Evolutionary conservation across 2,888 invertebrate species (phyloP).

Genomic region (Junonia oenone): DNA sequence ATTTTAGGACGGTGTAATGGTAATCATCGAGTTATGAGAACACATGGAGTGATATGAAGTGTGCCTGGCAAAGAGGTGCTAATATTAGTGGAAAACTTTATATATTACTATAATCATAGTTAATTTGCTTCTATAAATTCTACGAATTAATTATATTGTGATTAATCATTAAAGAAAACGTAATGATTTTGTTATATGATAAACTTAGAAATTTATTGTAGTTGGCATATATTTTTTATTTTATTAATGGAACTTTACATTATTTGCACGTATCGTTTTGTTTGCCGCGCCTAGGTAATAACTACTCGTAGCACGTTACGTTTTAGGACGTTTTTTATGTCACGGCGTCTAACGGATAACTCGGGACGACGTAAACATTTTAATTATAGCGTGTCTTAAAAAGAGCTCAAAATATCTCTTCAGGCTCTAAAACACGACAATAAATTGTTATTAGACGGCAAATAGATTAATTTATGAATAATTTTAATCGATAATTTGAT

Average conservation of each 20-base stretch:
- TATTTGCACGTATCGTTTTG: slow-evolving; percentile 1
- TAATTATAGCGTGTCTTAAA: background rate
- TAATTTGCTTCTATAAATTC: background rate
- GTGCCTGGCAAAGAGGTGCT: background rate
- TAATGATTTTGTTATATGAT: background rate
- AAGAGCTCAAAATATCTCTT: background rate
- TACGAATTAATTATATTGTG: background rate
- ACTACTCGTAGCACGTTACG: slow-evolving; percentile 3
- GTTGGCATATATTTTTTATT: slow-evolving; percentile 1
- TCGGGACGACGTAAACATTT: background rate
- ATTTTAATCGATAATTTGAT: background rate
- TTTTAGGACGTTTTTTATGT: slow-evolving; percentile 7
- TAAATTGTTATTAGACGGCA: background rate
- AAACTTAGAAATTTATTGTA: background rate
- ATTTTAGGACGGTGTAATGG: background rate
- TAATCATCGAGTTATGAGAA: no score
- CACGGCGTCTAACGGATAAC: slow-evolving; percentile 5
- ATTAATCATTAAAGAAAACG: background rate
- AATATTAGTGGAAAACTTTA: background rate
- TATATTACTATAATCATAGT: background rate
- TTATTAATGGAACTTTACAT: background rate
- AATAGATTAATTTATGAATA: background rate
- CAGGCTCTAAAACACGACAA: background rate
- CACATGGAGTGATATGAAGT: background rate
- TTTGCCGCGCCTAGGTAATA: background rate